A percentile compares a stretch with the other conserved stretches of the same genome.
These are phyloP conservation scores for Incurvaria masculella DNA, from an alignment of 2,888 invertebrate genomes.

Conservation along the genomic window DNA sequence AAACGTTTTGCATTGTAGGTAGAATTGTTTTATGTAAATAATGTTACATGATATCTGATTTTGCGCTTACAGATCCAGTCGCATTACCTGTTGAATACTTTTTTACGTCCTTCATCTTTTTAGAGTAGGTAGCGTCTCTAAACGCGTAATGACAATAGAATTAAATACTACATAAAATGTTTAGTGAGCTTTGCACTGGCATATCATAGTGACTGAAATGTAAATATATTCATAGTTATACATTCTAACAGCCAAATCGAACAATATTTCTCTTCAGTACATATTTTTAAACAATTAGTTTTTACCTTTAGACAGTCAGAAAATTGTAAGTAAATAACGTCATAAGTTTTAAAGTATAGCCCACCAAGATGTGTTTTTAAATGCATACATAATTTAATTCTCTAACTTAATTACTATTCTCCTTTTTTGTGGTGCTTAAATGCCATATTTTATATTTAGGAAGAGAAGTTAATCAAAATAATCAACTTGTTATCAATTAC, in stretches of 20 bases:
- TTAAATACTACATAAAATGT: constrained; percentile 30
- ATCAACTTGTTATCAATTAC: too few species aligned
- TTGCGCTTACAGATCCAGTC: neutral
- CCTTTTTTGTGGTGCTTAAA: too few species aligned
- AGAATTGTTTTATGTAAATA: neutral
- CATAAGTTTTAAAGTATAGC: neutral
- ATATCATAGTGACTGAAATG: constrained; percentile 35
- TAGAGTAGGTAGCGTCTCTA: constrained; percentile 28
- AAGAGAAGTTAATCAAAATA: too few species aligned
- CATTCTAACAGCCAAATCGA: neutral
- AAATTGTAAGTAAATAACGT: neutral
- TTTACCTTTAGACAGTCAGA: neutral
- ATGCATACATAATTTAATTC: too few species aligned
- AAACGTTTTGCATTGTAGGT: constrained; percentile 16
- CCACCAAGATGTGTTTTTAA: neutral
- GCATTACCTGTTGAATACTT: neutral
- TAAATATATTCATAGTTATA: neutral
- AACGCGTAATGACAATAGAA: constrained; percentile 33
- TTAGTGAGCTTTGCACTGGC: constrained; percentile 59
- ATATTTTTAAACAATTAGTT: too few species aligned
- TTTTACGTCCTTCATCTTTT: constrained; percentile 24
- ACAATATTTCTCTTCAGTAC: neutral
- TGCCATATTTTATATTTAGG: too few species aligned
- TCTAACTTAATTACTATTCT: too few species aligned
- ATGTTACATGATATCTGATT: neutral